Conservation (phyloP, 37 sponge, comb jelly and placozoan species). For the Aplysina aerophoba region DNA sequence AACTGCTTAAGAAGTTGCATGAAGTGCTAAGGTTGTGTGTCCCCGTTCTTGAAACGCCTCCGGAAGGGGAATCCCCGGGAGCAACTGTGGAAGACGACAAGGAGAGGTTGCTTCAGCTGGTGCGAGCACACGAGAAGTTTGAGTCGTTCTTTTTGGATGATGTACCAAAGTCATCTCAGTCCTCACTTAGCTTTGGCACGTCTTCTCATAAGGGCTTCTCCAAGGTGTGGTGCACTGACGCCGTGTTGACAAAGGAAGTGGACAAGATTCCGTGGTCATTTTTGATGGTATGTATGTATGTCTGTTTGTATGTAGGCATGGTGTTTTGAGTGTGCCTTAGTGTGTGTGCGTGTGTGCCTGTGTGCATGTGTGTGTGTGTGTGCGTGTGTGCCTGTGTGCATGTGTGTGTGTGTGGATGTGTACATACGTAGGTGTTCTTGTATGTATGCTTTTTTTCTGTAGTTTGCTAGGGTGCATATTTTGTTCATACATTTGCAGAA, state of each 20-base stretch:
- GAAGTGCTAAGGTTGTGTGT: background rate
- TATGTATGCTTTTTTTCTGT: no score
- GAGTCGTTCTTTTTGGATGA: conserved; percentile 16
- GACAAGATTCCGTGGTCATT: background rate
- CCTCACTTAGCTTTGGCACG: background rate
- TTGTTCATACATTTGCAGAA: no score
- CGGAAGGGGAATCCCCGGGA: no score
- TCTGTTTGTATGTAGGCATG: background rate
- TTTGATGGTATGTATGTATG: background rate
- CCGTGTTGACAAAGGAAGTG: background rate
- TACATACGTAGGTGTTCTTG: no score
- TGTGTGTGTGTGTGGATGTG: no score
- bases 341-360: no score
- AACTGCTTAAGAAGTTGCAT: conserved; percentile 6
- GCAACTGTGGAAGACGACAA: background rate
- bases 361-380: no score
- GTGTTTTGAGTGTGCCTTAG: no score
- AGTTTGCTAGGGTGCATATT: no score
- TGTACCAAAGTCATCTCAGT: background rate
- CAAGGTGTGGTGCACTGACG: conserved; percentile 2
- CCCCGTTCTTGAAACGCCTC: background rate
- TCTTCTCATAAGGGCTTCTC: background rate
- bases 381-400: no score
- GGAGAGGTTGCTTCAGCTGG: background rate
- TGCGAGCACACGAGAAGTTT: conserved; percentile 23